These are phyloP conservation scores for Eulimnadia texana DNA, from an alignment of 1,140 invertebrate species.

Conservation along the genomic window DNA sequence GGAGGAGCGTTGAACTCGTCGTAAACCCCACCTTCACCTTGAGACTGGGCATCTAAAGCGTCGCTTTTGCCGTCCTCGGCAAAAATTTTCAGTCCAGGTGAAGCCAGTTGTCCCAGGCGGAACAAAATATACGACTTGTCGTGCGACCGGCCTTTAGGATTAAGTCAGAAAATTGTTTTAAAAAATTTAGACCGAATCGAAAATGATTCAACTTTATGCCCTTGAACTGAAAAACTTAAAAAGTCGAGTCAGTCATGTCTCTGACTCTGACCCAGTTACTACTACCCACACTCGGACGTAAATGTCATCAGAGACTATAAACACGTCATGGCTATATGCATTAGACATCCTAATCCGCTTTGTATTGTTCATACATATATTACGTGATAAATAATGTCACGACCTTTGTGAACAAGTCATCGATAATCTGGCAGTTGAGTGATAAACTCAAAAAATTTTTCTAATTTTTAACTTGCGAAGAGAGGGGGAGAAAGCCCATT, in stretches of 20 bases:
- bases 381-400: no score
- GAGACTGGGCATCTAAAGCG: slow-evolving; percentile 43
- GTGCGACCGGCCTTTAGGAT: slow-evolving; percentile 63
- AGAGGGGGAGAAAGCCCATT: no score
- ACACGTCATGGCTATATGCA: no score
- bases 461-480: no score
- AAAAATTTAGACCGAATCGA: no score
- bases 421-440: no score
- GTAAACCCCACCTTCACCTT: slow-evolving; percentile 30
- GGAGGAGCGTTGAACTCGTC: slow-evolving; percentile 69
- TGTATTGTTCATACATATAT: no score
- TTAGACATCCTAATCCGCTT: no score
- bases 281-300: neutral
- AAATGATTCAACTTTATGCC: neutral
- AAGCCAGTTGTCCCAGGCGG: slow-evolving; percentile 51
- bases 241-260: neutral
- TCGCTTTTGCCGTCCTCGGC: slow-evolving; percentile 63
- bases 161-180: no score
- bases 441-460: no score
- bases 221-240: neutral
- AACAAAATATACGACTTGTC: slow-evolving; percentile 63
- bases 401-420: no score
- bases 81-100: slow-evolving; percentile 58
- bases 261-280: neutral
- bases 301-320: no score